Conservation (phyloP, 2,797 vertebrate genomes). For the Enteromius treurensis region DNA sequence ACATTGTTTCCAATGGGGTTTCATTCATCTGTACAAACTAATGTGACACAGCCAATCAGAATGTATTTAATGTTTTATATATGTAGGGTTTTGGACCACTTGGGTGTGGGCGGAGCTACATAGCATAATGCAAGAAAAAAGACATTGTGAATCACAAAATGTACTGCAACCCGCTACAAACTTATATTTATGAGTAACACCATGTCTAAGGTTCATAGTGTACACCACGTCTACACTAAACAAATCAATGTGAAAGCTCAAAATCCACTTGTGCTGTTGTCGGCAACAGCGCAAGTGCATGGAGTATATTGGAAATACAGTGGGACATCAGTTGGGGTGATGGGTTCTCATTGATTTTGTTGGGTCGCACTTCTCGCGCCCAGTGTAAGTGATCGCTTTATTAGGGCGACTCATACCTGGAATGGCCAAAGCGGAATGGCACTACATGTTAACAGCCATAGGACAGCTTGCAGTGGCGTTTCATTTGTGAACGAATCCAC, state of each 20-base stretch:
- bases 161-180: not conserved
- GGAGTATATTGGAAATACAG: not conserved
- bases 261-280: not conserved
- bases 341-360: not conserved
- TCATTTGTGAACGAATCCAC: not conserved
- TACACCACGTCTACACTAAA: not conserved
- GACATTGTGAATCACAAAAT: not conserved
- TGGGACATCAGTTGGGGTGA: not conserved
- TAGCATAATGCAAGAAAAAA: not conserved
- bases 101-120: not conserved
- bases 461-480: not conserved
- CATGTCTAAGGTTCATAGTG: not conserved
- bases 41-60: not conserved
- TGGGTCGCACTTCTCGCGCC: not conserved
- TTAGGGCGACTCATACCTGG: not conserved
- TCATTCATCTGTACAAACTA: not conserved
- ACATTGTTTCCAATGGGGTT: not conserved
- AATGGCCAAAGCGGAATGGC: not conserved
- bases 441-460: not conserved
- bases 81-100: not conserved
- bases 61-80: not conserved
- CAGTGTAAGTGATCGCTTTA: not conserved
- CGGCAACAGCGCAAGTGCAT: not conserved
- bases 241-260: not conserved
- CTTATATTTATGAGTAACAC: not conserved